Evolutionary conservation across 1,140 invertebrate species (phyloP).

Genomic region (Nebria ingens): DNA sequence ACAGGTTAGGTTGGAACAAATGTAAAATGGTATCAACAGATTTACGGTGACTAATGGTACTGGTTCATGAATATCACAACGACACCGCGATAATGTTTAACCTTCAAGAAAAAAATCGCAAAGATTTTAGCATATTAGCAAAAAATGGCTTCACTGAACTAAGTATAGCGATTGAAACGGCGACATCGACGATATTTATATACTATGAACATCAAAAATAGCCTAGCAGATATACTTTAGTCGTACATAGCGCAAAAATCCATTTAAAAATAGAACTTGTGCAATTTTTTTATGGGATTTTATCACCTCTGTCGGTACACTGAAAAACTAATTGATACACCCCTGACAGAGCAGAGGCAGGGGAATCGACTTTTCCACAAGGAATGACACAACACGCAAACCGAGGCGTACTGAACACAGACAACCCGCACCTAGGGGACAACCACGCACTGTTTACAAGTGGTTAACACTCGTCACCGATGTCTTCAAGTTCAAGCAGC

Average conservation of each 20-base stretch:
- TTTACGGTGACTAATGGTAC: slow-evolving; percentile 1
- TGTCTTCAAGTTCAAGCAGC: slow-evolving; percentile 12
- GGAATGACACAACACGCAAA: background rate
- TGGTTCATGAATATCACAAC: slow-evolving; percentile 11
- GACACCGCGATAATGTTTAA: background rate
- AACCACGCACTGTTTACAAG: slow-evolving; percentile 11
- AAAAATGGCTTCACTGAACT: slow-evolving; percentile 32
- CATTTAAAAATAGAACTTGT: slow-evolving; percentile 31
- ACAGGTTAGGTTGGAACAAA: background rate
- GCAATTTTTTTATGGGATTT: slow-evolving; percentile 25
- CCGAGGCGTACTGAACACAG: slow-evolving; percentile 9
- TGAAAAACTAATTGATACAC: slow-evolving; percentile 32
- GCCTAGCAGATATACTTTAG: slow-evolving; percentile 31
- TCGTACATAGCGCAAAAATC: slow-evolving; percentile 24
- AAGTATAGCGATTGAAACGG: slow-evolving; percentile 19
- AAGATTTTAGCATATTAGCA: slow-evolving; percentile 18
- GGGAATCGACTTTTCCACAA: slow-evolving; percentile 25
- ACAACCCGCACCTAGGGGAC: background rate
- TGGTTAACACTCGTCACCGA: slow-evolving; percentile 17
- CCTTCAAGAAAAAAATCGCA: slow-evolving; percentile 2
- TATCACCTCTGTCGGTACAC: slow-evolving; percentile 29
- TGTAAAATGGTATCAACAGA: slow-evolving; percentile 5
- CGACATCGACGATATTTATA: slow-evolving; percentile 32
- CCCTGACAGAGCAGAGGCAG: slow-evolving; percentile 28
- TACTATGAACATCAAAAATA: slow-evolving; percentile 30